Evolutionary conservation across 2,113 vertebrate species (phyloP).

Genomic region (Morone saxatilis): DNA sequence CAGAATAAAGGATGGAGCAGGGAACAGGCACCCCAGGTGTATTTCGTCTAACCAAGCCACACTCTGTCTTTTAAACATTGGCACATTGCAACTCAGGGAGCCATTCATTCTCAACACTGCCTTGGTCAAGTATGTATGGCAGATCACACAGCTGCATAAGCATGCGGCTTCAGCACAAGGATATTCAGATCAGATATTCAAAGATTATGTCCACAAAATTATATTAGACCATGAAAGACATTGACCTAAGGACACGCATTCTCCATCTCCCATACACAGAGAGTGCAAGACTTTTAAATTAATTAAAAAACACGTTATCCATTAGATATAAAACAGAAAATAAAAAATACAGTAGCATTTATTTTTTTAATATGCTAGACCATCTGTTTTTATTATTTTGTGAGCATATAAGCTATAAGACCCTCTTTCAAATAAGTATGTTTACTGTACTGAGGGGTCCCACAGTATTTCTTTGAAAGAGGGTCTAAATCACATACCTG

Average conservation of each 20-base stretch:
- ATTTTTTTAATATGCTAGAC: background rate
- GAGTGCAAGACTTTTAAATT: background rate
- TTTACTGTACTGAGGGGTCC: background rate
- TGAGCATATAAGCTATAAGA: background rate
- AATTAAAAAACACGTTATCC: background rate
- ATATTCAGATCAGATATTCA: constrained; percentile 10
- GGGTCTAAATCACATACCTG: constrained; percentile 11
- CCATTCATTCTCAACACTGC: constrained; percentile 42
- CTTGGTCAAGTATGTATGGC: constrained; percentile 22
- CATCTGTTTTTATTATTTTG: constrained; percentile 10
- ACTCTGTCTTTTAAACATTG: constrained; percentile 73
- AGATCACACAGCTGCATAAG: constrained; percentile 13
- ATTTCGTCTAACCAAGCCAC: constrained; percentile 69
- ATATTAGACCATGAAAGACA: background rate
- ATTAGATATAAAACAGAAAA: background rate
- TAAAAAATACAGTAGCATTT: background rate
- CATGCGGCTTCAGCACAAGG: constrained; percentile 8
- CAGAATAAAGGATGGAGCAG: constrained; percentile 72
- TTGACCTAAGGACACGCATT: background rate
- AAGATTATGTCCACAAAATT: background rate
- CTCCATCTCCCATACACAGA: background rate
- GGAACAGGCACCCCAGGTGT: constrained; percentile 66
- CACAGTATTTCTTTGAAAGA: background rate
- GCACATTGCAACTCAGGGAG: constrained; percentile 51
- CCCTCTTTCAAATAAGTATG: background rate